Evolutionary conservation across 2,797 vertebrate species (phyloP).

Genomic region (Dryobates pubescens): DNA sequence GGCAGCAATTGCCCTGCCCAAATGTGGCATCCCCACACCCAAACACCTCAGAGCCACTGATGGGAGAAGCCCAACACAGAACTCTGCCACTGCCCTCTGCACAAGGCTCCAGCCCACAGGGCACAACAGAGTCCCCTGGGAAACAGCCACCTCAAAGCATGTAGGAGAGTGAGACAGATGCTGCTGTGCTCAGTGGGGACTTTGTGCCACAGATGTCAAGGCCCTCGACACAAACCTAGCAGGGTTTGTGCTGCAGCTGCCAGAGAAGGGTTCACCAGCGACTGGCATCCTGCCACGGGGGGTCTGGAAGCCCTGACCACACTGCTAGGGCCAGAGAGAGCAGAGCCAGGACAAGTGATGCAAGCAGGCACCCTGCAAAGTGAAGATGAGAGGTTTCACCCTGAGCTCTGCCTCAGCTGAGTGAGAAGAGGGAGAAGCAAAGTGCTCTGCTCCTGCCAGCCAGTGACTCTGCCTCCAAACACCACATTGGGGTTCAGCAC

Average conservation of each 20-base stretch:
- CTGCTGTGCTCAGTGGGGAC: background rate
- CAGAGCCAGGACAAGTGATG: background rate
- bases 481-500: background rate
- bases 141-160: background rate
- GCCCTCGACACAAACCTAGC: background rate
- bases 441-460: background rate
- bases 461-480: background rate
- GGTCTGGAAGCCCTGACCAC: background rate
- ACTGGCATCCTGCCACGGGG: fast-evolving
- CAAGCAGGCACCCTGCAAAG: background rate
- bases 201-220: background rate
- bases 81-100: background rate
- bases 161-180: background rate
- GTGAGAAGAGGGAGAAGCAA: background rate
- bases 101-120: background rate
- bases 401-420: background rate
- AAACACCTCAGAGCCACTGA: background rate
- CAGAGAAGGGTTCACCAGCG: background rate
- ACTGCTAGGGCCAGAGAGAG: background rate
- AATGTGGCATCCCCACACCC: background rate
- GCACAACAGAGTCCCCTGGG: no score
- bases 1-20: background rate
- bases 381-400: background rate
- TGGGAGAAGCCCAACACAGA: background rate
- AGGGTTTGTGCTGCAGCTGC: background rate